A percentile compares a stretch with the other conserved stretches of the same genome.
Conservation (phyloP, 2,113 vertebrate genomes). For the Platysternon megacephalum region DNA sequence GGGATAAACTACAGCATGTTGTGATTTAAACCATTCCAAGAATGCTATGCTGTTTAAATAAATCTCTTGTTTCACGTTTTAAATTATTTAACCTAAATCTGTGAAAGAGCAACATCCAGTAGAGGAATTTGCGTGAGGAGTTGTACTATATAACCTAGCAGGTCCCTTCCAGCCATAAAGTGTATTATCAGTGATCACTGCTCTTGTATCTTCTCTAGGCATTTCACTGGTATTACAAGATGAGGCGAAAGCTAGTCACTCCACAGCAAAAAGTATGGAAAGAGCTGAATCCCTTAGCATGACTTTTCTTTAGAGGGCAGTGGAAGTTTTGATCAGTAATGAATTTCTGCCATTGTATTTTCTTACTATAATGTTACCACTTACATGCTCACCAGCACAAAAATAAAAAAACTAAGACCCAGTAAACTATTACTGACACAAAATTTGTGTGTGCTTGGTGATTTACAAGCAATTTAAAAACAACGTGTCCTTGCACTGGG, state of each 20-base stretch:
- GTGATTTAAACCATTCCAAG: not conserved
- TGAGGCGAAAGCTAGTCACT: not conserved
- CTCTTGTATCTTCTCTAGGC: not conserved
- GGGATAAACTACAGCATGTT: not conserved
- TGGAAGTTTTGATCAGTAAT: not conserved
- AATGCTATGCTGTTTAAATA: not conserved
- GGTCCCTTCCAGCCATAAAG: not conserved
- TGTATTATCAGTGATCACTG: not conserved
- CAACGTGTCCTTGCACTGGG: not conserved
- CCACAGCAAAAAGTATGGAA: not conserved
- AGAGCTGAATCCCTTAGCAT: not conserved
- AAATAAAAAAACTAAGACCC: not conserved
- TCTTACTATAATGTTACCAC: not conserved
- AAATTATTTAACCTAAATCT: not conserved
- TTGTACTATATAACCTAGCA: not conserved
- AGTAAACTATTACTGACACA: not conserved
- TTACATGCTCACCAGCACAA: not conserved
- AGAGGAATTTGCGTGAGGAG: not conserved
- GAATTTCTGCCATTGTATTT: not conserved
- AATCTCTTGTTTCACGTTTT: not conserved
- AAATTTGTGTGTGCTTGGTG: not conserved
- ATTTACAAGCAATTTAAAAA: not conserved
- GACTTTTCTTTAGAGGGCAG: not conserved
- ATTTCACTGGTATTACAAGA: not conserved
- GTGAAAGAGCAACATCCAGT: not conserved